Conservation (phyloP, 2,113 vertebrate genomes). For the Calypte anna region DNA sequence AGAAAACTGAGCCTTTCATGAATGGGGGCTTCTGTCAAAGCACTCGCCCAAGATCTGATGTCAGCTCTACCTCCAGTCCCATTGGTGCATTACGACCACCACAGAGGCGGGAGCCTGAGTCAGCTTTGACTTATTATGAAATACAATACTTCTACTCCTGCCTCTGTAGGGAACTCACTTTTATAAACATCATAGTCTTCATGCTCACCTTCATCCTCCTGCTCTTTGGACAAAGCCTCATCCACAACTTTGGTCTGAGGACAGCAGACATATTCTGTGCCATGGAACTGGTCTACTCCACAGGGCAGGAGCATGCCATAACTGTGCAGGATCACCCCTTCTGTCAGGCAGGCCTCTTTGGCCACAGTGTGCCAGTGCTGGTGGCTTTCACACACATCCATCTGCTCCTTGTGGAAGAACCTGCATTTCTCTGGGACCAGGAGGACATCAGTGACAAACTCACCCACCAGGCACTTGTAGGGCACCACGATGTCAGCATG, state of each 20-base stretch:
- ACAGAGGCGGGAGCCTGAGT: not conserved
- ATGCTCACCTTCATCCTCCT: constrained; percentile 76
- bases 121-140: constrained; percentile 33
- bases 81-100: not conserved
- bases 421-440: constrained; percentile 94
- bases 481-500: constrained; percentile 89
- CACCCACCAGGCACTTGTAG: constrained; percentile 95
- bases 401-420: constrained; percentile 94
- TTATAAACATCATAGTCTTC: constrained; percentile 81
- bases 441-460: constrained; percentile 94
- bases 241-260: constrained; percentile 81
- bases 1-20: not conserved
- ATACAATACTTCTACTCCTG: not conserved
- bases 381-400: constrained; percentile 92
- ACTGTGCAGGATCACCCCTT: constrained; percentile 88
- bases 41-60: not conserved
- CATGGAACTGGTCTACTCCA: constrained; percentile 90
- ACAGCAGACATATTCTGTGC: constrained; percentile 95
- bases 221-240: constrained; percentile 80
- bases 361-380: constrained; percentile 92
- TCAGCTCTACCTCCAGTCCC: not conserved
- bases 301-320: constrained; percentile 96
- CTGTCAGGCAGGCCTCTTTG: constrained; percentile 91
- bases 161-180: constrained; percentile 20
- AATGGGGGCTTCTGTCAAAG: constrained; percentile 12